Conservation (phyloP, 2,797 vertebrate genomes). For the Myiotriccus ornatus region DNA sequence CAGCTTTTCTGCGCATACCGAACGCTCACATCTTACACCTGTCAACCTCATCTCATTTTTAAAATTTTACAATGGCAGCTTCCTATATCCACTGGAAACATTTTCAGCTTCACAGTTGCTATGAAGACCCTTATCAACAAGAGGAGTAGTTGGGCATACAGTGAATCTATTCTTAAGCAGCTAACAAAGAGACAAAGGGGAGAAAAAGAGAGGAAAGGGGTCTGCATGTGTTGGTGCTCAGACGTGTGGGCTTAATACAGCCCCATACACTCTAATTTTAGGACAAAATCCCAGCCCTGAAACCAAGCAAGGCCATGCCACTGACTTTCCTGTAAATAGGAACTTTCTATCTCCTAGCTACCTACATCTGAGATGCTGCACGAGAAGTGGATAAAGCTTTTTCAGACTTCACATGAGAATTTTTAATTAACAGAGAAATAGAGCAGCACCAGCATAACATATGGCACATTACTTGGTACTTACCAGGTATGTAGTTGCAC, state of each 20-base stretch:
- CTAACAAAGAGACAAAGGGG: background rate
- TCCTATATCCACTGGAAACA: background rate
- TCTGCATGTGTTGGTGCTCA: background rate
- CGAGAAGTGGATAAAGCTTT: background rate
- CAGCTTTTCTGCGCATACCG: background rate
- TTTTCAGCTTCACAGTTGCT: background rate
- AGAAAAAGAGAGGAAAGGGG: background rate
- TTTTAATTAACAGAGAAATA: conserved; percentile 7
- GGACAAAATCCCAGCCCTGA: background rate
- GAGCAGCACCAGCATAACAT: background rate
- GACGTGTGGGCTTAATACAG: background rate
- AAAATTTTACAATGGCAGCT: background rate
- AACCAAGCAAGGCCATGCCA: background rate
- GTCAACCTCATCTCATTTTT: background rate
- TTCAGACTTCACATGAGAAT: background rate
- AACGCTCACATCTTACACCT: background rate
- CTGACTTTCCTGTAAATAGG: background rate
- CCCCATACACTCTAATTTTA: background rate
- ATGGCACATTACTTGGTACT: background rate
- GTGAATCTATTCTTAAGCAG: background rate
- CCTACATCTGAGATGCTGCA: background rate
- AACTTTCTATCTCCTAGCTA: background rate
- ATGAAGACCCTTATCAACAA: background rate
- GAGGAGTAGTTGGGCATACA: background rate
- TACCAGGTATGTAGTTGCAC: conserved; percentile 78